Percentiles rank a stretch among this genome's conserved stretches.
phyloP scores from a whole-genome alignment of 1,140 invertebrate species.

The Wiebesia pumilae region DNA sequence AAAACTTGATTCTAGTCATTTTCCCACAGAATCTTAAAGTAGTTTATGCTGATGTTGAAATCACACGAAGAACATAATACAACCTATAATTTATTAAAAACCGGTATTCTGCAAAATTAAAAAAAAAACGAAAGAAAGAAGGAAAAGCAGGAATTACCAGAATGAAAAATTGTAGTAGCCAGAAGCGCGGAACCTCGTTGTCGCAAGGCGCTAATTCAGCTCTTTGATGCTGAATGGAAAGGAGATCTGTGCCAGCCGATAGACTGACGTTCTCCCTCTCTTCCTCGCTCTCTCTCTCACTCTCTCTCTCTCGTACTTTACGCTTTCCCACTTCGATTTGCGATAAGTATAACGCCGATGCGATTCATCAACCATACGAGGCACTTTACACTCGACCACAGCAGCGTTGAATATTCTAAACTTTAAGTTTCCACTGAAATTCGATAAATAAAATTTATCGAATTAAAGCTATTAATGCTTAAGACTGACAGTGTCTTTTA shows the following conservation, averaged over 20 bases:
- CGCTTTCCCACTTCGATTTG: neutral
- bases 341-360: neutral
- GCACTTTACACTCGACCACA: neutral
- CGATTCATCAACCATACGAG: neutral
- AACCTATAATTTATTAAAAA: too few relatives aligned
- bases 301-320: slow-evolving; percentile 3
- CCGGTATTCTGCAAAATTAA: too few relatives aligned
- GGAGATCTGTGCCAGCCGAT: slow-evolving; percentile 60
- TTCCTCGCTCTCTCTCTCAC: neutral
- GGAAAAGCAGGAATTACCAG: too few relatives aligned
- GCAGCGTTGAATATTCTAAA: neutral
- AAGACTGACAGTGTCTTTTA: neutral
- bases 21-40: too few relatives aligned
- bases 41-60: too few relatives aligned
- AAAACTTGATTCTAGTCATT: too few relatives aligned
- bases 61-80: too few relatives aligned
- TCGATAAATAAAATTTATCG: too few relatives aligned
- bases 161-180: neutral
- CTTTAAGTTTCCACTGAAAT: neutral
- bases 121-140: too few relatives aligned
- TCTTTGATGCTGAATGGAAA: slow-evolving; percentile 60
- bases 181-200: neutral
- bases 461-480: neutral
- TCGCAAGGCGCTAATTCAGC: slow-evolving; percentile 55
- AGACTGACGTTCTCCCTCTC: slow-evolving; percentile 43